Base-by-base conservation (phyloP, 1,140 invertebrate genomes). In the Tetragonula clypearis region DNA sequence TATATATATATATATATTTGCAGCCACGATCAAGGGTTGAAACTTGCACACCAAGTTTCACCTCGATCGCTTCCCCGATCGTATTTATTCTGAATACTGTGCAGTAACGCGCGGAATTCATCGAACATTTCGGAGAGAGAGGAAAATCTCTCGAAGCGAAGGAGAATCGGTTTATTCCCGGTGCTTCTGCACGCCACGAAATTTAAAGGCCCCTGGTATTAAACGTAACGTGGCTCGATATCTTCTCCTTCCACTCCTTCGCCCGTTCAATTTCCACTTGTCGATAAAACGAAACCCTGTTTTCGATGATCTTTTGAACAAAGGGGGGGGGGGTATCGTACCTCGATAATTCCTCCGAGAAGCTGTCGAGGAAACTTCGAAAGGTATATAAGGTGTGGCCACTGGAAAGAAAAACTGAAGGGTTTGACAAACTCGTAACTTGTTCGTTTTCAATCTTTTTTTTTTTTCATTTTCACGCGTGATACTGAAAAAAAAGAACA, bases 41-140 rank as follows among this genome's bases (percentile, higher is more conserved):
- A 49, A n/a, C 14, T 53, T 72, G 53, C n/a, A 41, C 41, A 41
- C 41, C 41, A 8, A 73, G 14, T 17, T 26, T 26, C 14, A 12
- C 8, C 15, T 73, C 71, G 71, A 73, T 72, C 49, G 17, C 41
- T 72, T 53, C 11, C 4, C 23, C 71, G 8, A 72, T n/a, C 41
- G 41, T 73, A 53, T 73, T 73, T 73, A 73, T 53, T 73, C 53
- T 73, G 71, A 53, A 73, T n/a, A 15, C 23, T 53, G 23, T 72
- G 71, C 41, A 71, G n/a, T n/a, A 71, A 71, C 21, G 21, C 2
- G 6, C 15, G 21, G 12, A 49, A 71, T n/a, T 21, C 30, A 21
- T 71, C 35, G 21, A 71, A 71, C 21, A 12, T 49, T 35, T 49
- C 15, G 12, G 5, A 49, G 41, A 72, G 41, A 72, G 71, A 71